These are phyloP conservation scores for Tuta absoluta DNA, from an alignment of 2,888 invertebrate species.

Conservation along the genomic window DNA sequence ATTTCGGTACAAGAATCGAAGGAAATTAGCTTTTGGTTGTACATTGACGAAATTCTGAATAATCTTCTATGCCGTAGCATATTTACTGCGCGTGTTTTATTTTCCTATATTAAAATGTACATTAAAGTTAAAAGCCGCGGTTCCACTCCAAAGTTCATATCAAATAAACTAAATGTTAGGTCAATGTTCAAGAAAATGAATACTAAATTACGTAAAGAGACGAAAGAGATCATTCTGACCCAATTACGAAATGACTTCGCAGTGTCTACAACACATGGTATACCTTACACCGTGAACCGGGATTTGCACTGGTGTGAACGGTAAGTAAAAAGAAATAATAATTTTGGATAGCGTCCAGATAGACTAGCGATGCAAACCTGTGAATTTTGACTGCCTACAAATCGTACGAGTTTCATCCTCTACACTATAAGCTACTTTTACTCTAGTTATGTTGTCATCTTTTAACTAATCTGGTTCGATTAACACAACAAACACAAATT, in stretches of 20 bases:
- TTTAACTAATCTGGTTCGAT: too few species aligned
- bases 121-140: not conserved
- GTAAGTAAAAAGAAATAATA: conserved; percentile 49
- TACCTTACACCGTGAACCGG: conserved; percentile 59
- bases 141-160: conserved; percentile 37
- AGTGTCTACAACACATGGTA: conserved; percentile 63
- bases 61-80: not conserved
- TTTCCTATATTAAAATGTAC: not conserved
- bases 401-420: too few species aligned
- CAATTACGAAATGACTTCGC: conserved; percentile 61
- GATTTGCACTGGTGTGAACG: conserved; percentile 65
- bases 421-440: too few species aligned
- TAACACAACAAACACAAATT: too few species aligned
- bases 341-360: too few species aligned
- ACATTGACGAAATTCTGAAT: not conserved
- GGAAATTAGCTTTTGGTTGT: not conserved
- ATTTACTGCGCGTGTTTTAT: not conserved
- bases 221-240: conserved; percentile 52
- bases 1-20: not conserved
- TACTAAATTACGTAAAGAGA: conserved; percentile 49
- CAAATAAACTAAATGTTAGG: conserved; percentile 36
- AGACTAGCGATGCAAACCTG: too few species aligned
- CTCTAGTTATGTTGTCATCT: too few species aligned
- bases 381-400: too few species aligned
- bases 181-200: conserved; percentile 55